Evolutionary conservation across 2,888 invertebrate species (phyloP).

Genomic region (Entomobrya proxima): DNA sequence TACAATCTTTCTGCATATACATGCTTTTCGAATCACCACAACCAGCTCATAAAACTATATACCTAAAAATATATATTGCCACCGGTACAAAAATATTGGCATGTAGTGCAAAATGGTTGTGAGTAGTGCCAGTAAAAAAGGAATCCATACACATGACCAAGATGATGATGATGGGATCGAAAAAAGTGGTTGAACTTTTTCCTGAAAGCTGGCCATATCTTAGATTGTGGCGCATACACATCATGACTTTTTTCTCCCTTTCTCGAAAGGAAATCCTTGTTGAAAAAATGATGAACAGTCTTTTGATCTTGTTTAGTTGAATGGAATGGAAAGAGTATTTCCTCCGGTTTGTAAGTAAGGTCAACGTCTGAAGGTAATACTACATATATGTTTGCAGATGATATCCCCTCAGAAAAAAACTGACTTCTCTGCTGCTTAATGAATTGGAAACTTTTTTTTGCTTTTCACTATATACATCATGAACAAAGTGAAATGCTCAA

Average conservation of each 20-base stretch:
- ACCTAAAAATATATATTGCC: too few species aligned
- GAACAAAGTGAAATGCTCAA: neutral
- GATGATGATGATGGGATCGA: neutral
- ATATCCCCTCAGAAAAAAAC: neutral
- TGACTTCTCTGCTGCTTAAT: slow-evolving; percentile 2
- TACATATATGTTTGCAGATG: neutral
- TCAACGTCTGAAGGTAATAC: neutral
- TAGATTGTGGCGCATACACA: neutral
- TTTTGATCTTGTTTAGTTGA: slow-evolving; percentile 44
- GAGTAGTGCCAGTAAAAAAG: too few species aligned
- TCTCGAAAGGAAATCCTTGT: slow-evolving; percentile 32
- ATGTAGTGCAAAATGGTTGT: too few species aligned
- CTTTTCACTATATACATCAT: slow-evolving; percentile 19
- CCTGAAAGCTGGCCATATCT: neutral
- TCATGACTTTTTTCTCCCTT: slow-evolving; percentile 23
- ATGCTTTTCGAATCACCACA: too few species aligned
- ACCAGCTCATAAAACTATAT: too few species aligned
- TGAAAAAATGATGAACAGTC: slow-evolving; percentile 46
- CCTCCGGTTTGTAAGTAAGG: neutral
- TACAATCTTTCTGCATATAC: too few species aligned
- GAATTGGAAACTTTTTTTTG: slow-evolving; percentile 45
- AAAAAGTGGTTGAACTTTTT: neutral
- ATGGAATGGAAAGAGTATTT: slow-evolving; percentile 2
- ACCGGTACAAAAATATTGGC: too few species aligned
- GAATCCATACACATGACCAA: too few species aligned